Conservation (phyloP, 2,888 invertebrate species). For the Chrysopilus asiliformis region DNA sequence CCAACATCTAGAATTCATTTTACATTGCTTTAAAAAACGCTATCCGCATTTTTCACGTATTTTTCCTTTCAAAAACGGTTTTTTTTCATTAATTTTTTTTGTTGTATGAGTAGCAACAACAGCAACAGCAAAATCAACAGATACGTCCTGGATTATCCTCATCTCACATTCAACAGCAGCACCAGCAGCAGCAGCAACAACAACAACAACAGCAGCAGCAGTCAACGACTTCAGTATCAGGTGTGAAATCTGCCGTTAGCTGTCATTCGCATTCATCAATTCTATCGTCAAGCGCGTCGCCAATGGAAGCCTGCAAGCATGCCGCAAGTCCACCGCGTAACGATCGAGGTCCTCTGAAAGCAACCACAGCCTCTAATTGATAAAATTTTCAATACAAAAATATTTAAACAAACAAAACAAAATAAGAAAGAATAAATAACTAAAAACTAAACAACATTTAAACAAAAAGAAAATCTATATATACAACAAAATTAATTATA, state of each 20-base stretch:
- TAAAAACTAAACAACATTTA: neutral
- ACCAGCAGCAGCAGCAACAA: constrained; percentile 14
- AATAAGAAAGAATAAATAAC: neutral
- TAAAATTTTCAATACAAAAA: neutral
- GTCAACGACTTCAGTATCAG: constrained; percentile 11
- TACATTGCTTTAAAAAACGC: no score
- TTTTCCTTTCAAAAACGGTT: neutral
- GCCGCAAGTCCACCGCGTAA: constrained; percentile 17
- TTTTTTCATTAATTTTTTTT: constrained; percentile 1
- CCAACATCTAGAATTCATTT: no score
- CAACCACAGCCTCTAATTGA: constrained; percentile 20
- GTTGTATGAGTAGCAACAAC: constrained; percentile 7
- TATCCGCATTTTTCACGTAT: no score
- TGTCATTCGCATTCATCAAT: neutral
- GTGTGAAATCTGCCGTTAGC: constrained; percentile 3
- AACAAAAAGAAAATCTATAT: no score
- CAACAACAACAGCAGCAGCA: constrained; percentile 6
- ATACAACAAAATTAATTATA: no score
- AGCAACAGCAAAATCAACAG: constrained; percentile 5
- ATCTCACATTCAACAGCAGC: constrained; percentile 7
- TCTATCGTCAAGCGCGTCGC: constrained; percentile 4
- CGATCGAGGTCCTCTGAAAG: constrained; percentile 19
- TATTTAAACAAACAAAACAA: neutral
- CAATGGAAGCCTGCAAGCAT: constrained; percentile 19
- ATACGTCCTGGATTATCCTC: constrained; percentile 6